Evolutionary conservation across 2,888 invertebrate species (phyloP), one percentile per base, ranked within the genome.

Genomic region (Harpalus rufipes): DNA sequence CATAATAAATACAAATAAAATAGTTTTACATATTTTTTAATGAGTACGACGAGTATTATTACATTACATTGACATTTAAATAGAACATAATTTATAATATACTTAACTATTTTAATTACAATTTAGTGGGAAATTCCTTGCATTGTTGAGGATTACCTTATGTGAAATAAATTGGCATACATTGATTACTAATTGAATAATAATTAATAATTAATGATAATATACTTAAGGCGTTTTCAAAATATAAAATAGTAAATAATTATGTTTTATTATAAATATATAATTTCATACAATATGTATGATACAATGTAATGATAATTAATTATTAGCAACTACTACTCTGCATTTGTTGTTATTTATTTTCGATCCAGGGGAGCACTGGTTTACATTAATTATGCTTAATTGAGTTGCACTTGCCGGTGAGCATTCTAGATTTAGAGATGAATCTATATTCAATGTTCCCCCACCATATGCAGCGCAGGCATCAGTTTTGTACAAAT

Each of bases 401-500:
- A 72, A 44, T 72, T 78, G 56, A 1, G 78, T 58, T 74, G 88
- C 89, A 1, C 87, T 87, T 21, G 88, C 88, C 82, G 88, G 87
- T 0, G 93, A 90, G 88, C 96, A 96, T 86, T 93, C 92, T 0
- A 95, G 88, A 76, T 91, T 89, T 76, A 94, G 89, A 0, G 92
- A 92, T 0, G 93, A 92, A 88, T 95, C 94, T 0, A 95, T 93
- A 5, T 92, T 93, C 14, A 95, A 90, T 0, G 93, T 92, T 14
- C 90, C 91, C 0, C 91, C 90, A 0, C 90, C 89, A 51, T 90
- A 89, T 86, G 89, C 81, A 89, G 91, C 87, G 88, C 94, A 94
- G 0, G 93, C 90, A 14, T 90, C 90, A 0, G 87, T 87, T 68
- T 89, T 88, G 56, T 89, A 89, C 61, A 92, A 85, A 88, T 90